Base-by-base conservation (phyloP, 2,113 vertebrate species). In the Dissostichus mawsoni region DNA sequence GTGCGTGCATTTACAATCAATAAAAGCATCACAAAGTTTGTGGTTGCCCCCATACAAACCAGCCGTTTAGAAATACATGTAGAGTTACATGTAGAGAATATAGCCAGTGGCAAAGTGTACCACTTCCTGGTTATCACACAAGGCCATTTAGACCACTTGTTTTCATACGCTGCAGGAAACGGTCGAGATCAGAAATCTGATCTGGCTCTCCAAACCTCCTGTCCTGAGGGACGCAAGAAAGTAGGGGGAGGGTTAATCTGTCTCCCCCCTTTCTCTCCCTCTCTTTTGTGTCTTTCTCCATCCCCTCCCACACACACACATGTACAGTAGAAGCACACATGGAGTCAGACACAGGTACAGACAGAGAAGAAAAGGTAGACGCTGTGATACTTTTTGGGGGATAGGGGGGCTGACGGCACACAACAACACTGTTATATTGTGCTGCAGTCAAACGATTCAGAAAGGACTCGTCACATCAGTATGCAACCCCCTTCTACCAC, bases 381-480 rank as follows among this genome's bases (percentile, higher is more conserved):
- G 5, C 3, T 47, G 64, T 73, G 73, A 82, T 84, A 90, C 85
- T 73, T 90, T 91, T 84, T 61, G 69, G 77, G 69, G 66, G 58
- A 20, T 47, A 29, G 57, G 52, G 66, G 61, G 29, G 56, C 0
- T 66, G 76, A 67, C 36, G 50, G 66, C 76, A 74, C 73, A 75
- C 73, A 75, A 76, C 80, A 53, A 87, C 68, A 79, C 61, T 87
- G 81, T 89, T 91, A 91, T 87, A 88, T 82, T 82, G 84, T 81
- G 68, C 82, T 80, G 89, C 89, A 91, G 91, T 93, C 92, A 93
- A 92, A 90, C 83, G 86, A 92, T 92, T 92, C 86, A 90, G 84
- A 91, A 91, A 91, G 85, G 82, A 92, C 89, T 91, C 88, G 88
- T 95, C 93, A 92, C 93, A 93, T 94, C 94, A 93, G 92, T 94